A percentile compares a stretch with the other conserved stretches of the same genome.
Evolutionary conservation across 2,797 vertebrate species (phyloP).

Genomic region (Enteromius fasciolatus): DNA sequence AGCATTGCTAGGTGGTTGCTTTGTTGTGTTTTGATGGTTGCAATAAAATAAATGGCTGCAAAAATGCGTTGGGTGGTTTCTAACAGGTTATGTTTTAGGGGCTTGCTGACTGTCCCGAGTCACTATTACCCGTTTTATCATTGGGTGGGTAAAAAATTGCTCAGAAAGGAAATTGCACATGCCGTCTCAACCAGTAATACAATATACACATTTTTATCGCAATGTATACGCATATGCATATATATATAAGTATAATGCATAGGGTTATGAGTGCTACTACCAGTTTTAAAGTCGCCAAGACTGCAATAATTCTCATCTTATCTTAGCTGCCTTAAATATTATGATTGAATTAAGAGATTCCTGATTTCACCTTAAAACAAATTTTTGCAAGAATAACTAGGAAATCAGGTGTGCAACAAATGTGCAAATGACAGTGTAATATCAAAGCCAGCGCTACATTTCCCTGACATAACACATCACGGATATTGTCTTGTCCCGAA

Average conservation of each 20-base stretch:
- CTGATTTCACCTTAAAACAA: background rate
- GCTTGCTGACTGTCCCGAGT: background rate
- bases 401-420: conserved; percentile 14
- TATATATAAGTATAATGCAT: background rate
- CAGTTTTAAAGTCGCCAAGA: background rate
- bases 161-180: background rate
- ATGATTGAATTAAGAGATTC: background rate
- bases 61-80: background rate
- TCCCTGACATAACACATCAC: conserved; percentile 30
- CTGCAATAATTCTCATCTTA: background rate
- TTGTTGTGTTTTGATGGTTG: background rate
- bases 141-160: background rate
- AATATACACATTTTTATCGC: too few relatives aligned
- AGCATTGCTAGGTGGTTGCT: background rate
- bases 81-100: background rate
- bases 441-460: conserved; percentile 8
- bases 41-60: background rate
- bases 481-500: conserved; percentile 17
- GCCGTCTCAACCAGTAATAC: background rate
- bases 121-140: background rate
- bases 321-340: background rate
- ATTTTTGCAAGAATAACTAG: background rate
- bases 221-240: too few relatives aligned
- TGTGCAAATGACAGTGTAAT: conserved; percentile 24
- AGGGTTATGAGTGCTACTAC: background rate